These are phyloP conservation scores for Tupaia tana DNA, from an alignment of 2,113 vertebrate species.

Conservation along the genomic window DNA sequence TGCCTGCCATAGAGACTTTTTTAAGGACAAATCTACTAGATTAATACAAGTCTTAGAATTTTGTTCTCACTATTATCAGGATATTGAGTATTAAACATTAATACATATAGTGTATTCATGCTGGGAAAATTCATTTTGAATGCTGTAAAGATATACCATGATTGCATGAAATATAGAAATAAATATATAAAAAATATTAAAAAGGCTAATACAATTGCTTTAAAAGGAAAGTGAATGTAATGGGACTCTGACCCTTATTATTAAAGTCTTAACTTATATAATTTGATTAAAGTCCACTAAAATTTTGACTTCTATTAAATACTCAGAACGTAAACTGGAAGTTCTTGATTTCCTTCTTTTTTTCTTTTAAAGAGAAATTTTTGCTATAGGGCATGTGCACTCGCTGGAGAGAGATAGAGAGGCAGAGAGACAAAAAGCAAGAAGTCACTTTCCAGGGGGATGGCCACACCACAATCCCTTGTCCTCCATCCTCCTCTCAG, in stretches of 20 bases:
- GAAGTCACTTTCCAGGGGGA: too few species aligned
- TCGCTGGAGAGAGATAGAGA: too few species aligned
- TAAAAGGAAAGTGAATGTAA: neutral
- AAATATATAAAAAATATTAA: neutral
- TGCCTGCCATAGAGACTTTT: neutral
- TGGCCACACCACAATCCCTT: too few species aligned
- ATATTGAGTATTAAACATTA: neutral
- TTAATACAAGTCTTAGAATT: neutral
- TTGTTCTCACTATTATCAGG: neutral
- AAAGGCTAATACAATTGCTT: neutral
- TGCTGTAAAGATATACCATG: too few species aligned
- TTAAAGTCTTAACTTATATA: neutral
- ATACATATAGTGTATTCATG: neutral
- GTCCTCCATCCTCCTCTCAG: too few species aligned
- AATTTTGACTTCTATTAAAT: neutral
- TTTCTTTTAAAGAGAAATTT: too few species aligned
- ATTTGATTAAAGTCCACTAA: neutral
- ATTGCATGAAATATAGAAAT: too few species aligned
- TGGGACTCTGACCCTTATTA: neutral
- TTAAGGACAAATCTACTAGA: neutral
- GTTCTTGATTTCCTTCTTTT: neutral
- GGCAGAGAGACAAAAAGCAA: too few species aligned
- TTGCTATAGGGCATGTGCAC: too few species aligned
- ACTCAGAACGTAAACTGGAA: neutral
- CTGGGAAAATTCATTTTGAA: too few species aligned